phyloP scores from a whole-genome alignment of 2,113 vertebrate genomes.

The Xiphophorus maculatus region DNA sequence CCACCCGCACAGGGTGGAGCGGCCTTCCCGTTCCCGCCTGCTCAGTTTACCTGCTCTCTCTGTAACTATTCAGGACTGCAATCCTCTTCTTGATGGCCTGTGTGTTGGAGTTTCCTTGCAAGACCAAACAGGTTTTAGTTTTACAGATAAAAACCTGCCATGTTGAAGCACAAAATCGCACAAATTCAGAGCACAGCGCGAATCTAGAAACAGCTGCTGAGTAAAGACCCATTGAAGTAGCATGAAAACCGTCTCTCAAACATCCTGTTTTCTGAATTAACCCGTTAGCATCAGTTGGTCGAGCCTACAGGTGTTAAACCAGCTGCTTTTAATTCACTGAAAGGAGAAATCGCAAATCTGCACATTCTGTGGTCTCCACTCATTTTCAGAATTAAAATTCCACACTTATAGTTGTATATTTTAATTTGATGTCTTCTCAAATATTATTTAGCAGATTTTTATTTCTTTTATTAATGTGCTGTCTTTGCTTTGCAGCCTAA shows the following conservation, averaged over 20 bases:
- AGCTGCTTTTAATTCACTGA: background rate
- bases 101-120: background rate
- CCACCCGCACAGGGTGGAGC: background rate
- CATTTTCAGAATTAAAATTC: background rate
- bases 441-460: background rate
- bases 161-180: too few relatives aligned
- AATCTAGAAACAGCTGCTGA: background rate
- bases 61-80: background rate
- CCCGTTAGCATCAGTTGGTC: background rate
- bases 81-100: background rate
- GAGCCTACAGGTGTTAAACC: background rate
- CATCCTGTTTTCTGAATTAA: background rate
- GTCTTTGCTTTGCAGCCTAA: background rate
- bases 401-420: background rate
- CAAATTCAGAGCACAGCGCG: too few relatives aligned
- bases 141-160: too few relatives aligned
- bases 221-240: background rate
- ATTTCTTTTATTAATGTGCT: background rate
- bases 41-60: background rate
- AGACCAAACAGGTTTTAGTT: background rate
- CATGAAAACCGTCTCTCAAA: background rate
- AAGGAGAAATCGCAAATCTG: background rate
- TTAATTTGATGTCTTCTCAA: background rate
- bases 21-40: too few relatives aligned
- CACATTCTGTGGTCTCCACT: background rate